Evolutionary conservation across 2,888 invertebrate genomes (phyloP), one percentile per base, ranked within the genome.

Genomic region (Lasius platythorax): DNA sequence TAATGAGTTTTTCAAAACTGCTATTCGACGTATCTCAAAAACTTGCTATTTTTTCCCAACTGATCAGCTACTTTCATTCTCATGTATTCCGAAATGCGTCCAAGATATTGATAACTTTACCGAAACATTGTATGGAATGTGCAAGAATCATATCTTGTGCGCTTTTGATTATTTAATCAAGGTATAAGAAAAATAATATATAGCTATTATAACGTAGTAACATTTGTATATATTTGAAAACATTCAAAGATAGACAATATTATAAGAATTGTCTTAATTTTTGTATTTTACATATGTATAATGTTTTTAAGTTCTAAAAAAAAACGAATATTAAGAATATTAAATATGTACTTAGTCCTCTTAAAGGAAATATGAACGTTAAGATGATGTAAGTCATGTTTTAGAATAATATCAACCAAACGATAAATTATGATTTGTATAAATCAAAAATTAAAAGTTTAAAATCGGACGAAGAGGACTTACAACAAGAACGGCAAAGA

Each of bases 31-130:
- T 92, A 92, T 97, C 8, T 96, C 96, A 0, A 95, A 95, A 50
- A 95, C 94, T 58, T 94, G 95, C 81, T 95, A 96, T 86, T 97
- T 96, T 94, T 97, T 97, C 91, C 97, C 97, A 2, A 95, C 97
- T 0, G 95, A 96, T 8, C 95, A 95, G 37, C 92, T 97, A 23
- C 96, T 93, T 85, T 87, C 91, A 43, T 93, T 93, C 66, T 83
- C 87, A 0, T 93, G 93, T 72, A 76, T 83, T 2, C 75, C 70
- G 6, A 84, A 72, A n/a, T 84, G 84, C 15, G 61, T 79, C 12
- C 88, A 90, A 18, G 85, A 87, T 23, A 64, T 78, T 8, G 86
- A 88, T 15, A 89, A 85, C 15, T 86, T 84, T 8, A 67, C 23
- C 28, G 46, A 68, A 12, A 68, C 50, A 79, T 74, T 82, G 18